Conservation (phyloP, 2,888 invertebrate species). For the Cacoxenus indagator region DNA sequence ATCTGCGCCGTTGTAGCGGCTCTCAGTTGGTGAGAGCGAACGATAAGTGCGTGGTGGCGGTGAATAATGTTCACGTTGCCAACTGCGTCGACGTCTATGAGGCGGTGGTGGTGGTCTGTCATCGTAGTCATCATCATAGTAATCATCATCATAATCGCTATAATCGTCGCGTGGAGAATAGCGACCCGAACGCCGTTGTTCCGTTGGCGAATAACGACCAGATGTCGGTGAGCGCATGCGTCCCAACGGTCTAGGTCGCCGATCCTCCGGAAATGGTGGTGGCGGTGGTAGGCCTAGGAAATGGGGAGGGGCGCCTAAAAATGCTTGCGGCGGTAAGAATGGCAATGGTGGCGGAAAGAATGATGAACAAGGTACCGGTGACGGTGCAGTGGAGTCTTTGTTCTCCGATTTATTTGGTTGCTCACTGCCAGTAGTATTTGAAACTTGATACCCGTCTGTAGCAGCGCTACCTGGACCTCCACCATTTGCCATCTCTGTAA, state of each 20-base stretch:
- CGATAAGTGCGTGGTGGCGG: slow-evolving; percentile 65
- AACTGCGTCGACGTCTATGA: slow-evolving; percentile 51
- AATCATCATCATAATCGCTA: slow-evolving; percentile 56
- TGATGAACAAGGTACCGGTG: slow-evolving; percentile 67
- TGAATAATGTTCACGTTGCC: slow-evolving; percentile 63
- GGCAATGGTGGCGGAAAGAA: slow-evolving; percentile 74
- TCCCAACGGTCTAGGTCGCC: slow-evolving; percentile 73
- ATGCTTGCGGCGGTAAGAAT: slow-evolving; percentile 75
- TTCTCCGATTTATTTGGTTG: slow-evolving; percentile 26
- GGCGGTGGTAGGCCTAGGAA: slow-evolving; percentile 74
- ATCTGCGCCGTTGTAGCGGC: slow-evolving; percentile 74
- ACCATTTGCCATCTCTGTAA: slow-evolving; percentile 69
- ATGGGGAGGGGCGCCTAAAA: slow-evolving; percentile 76
- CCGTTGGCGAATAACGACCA: slow-evolving; percentile 45
- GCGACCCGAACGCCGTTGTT: slow-evolving; percentile 32
- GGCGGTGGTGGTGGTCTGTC: slow-evolving; percentile 23
- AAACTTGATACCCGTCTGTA: slow-evolving; percentile 30
- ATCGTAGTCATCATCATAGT: slow-evolving; percentile 52
- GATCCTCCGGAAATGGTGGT: slow-evolving; percentile 74
- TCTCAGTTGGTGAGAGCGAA: slow-evolving; percentile 69
- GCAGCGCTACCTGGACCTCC: too few relatives aligned
- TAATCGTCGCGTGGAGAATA: slow-evolving; percentile 52
- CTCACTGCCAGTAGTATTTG: slow-evolving; percentile 40
- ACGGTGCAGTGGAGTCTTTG: slow-evolving; percentile 58
- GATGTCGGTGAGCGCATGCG: slow-evolving; percentile 73